These are phyloP conservation scores for Micrasema minimum DNA, from an alignment of 1,140 invertebrate species.

Conservation along the genomic window DNA sequence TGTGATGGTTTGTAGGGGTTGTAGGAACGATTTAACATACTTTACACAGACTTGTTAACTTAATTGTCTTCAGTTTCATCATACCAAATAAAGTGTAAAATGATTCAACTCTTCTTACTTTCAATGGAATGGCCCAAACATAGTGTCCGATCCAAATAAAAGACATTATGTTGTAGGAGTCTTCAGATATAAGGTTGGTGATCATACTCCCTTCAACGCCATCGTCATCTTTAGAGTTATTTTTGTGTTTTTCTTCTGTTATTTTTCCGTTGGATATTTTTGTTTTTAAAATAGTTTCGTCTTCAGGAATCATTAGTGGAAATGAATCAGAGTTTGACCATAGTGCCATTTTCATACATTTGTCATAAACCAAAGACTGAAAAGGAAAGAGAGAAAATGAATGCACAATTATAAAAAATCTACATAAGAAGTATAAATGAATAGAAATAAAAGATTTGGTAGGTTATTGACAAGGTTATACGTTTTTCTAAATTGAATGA, in stretches of 20 bases:
- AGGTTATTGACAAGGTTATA: neutral
- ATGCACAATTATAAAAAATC: too few relatives aligned
- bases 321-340: conserved; percentile 57
- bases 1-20: too few relatives aligned
- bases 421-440: conserved; percentile 9
- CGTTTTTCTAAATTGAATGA: neutral
- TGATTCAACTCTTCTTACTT: conserved; percentile 73
- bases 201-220: conserved; percentile 72
- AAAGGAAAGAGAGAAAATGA: too few relatives aligned
- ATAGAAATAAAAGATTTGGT: neutral
- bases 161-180: conserved; percentile 84
- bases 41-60: too few relatives aligned
- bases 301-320: conserved; percentile 47
- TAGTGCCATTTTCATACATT: conserved; percentile 62
- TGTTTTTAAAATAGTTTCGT: neutral
- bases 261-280: conserved; percentile 2
- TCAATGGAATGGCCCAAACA: conserved; percentile 86
- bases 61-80: too few relatives aligned
- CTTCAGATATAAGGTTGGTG: conserved; percentile 86
- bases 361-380: conserved; percentile 76
- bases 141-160: conserved; percentile 88
- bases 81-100: too few relatives aligned
- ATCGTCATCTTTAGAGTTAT: conserved; percentile 31
- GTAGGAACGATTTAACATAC: too few relatives aligned
- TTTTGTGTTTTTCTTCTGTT: conserved; percentile 28